phyloP scores from a whole-genome alignment of 92 coral and sea anemone species.

The Phenganax stokvisi region DNA sequence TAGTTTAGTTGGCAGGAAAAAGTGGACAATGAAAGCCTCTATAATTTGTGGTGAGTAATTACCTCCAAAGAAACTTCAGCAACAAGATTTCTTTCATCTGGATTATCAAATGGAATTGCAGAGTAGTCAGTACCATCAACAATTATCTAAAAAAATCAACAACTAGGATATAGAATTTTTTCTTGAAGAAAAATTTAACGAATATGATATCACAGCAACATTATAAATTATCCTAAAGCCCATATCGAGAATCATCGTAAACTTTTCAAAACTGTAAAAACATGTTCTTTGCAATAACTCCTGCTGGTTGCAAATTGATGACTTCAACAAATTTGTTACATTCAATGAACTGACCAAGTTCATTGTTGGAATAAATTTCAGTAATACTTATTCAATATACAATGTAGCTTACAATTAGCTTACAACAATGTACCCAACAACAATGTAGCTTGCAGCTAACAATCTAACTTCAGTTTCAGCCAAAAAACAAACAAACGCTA shows the following conservation, averaged over 20 bases:
- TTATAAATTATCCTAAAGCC: not conserved
- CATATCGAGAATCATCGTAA: too few species aligned
- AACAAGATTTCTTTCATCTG: conserved; percentile 77
- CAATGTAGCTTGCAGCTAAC: not conserved
- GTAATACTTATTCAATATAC: too few species aligned
- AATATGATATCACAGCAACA: not conserved
- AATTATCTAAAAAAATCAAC: conserved; percentile 41
- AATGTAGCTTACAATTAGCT: too few species aligned
- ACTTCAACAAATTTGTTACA: too few species aligned
- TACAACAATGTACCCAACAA: too few species aligned
- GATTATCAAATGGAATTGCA: conserved; percentile 78
- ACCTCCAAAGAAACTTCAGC: conserved; percentile 86
- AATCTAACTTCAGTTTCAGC: not conserved
- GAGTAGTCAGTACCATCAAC: conserved; percentile 73
- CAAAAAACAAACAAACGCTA: not conserved
- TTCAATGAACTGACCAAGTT: too few species aligned
- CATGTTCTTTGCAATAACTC: too few species aligned
- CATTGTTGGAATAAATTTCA: too few species aligned
- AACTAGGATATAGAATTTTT: not conserved
- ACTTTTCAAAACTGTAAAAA: too few species aligned
- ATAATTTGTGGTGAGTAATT: not conserved
- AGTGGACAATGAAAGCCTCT: not conserved
- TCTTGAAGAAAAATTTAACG: not conserved
- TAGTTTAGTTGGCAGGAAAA: not conserved
- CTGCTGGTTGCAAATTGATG: too few species aligned